Base-by-base conservation (phyloP, 2,797 vertebrate genomes). In the Spinibarbus caldwelli region DNA sequence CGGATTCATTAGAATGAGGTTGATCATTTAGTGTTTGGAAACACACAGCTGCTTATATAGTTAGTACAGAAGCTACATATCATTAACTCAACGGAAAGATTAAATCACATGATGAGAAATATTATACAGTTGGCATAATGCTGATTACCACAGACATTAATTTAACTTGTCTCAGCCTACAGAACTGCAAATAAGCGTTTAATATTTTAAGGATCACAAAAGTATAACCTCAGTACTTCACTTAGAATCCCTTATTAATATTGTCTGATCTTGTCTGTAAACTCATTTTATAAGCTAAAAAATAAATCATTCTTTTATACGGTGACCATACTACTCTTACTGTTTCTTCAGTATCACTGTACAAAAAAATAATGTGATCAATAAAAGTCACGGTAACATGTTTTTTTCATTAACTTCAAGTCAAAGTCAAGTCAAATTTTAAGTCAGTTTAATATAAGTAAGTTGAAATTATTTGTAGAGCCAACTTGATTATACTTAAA, bases 21-120 rank as follows among this genome's bases (percentile, higher is more conserved):
- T 68, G 78, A 88, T 86, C 45, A 31, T 64, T 72, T 43, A 68
- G 80, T 26, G 70, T 82, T 82, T 79, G 17, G 78, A 45, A 76
- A 52, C 34, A 68, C 68, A 64, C 78, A 80, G 52, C 64, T 80
- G 52, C 31, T 80, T 79, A 87, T 70, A 77, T 64, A n/a, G 66
- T 57, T 75, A 77, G 82, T 78, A 41, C 49, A 52, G 34, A 77
- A 78, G n/a, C 79, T 57, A 31, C 21, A 81, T 78, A 86, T 81
- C 62, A 81, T 47, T 19, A 1, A 38, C 11, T 11, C 29, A 71
- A 64, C 5, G 17, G 45, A 83, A 80, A 34, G 43, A 64, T 71
- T 21, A 14, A 88, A 88, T 68, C 31, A 67, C 4, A 79, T 11
- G n/a, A 43, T 82, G 19, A 80, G 73, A 12, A 77, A 78, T 57